These are phyloP conservation scores for Apotomis betuletana DNA, from an alignment of 2,888 invertebrate genomes.

Conservation along the genomic window DNA sequence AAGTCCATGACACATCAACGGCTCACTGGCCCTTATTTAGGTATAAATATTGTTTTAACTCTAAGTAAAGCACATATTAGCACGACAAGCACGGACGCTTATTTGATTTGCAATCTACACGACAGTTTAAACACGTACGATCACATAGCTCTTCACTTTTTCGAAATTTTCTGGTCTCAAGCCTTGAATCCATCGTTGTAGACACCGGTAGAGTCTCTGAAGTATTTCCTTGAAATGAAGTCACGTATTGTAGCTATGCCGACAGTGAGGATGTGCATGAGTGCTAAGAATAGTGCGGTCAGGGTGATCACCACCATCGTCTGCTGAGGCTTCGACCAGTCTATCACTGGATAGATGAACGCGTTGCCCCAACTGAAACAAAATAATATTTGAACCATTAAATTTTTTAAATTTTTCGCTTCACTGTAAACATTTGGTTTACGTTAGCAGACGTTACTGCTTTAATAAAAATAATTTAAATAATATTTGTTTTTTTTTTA, in stretches of 20 bases:
- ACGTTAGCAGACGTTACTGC: too few species aligned
- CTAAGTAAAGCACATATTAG: conserved; percentile 42
- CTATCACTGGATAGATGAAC: conserved; percentile 90
- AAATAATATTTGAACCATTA: too few species aligned
- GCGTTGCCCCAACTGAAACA: conserved; percentile 85
- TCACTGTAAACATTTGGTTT: too few species aligned
- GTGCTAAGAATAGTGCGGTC: conserved; percentile 86
- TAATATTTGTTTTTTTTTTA: too few species aligned
- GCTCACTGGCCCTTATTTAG: conserved; percentile 20
- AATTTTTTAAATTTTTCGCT: too few species aligned
- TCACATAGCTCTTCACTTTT: neutral
- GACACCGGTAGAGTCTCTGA: conserved; percentile 58
- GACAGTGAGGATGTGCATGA: conserved; percentile 86
- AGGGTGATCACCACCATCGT: conserved; percentile 86
- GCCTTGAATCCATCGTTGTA: conserved; percentile 73
- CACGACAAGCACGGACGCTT: conserved; percentile 38
- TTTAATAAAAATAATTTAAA: too few species aligned
- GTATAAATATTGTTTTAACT: conserved; percentile 34
- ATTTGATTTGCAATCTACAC: conserved; percentile 33
- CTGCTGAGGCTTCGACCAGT: conserved; percentile 89
- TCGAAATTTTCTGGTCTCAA: conserved; percentile 44
- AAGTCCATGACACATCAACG: conserved; percentile 32
- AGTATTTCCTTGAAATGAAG: conserved; percentile 57
- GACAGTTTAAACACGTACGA: conserved; percentile 9
- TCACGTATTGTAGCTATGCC: conserved; percentile 82